A percentile compares a stretch with the other conserved stretches of the same genome.
phyloP scores from a whole-genome alignment of 2,888 invertebrate species.

The Sesia apiformis region DNA sequence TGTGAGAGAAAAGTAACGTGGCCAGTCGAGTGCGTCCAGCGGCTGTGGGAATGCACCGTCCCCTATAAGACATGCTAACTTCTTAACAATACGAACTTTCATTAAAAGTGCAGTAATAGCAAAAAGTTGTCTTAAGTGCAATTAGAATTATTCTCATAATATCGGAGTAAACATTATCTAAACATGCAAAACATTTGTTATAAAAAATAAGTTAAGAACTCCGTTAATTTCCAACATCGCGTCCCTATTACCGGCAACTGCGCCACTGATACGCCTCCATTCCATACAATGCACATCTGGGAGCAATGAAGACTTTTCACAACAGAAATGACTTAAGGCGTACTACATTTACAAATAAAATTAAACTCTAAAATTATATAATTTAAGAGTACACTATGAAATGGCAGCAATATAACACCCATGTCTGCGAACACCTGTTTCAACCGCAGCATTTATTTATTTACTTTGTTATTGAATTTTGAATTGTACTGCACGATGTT shows the following conservation, averaged over 20 bases:
- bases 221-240: conserved; percentile 58
- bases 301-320: conserved; percentile 44
- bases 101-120: no score
- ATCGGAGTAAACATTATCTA: no score
- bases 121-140: no score
- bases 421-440: conserved; percentile 68
- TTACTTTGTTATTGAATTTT: conserved; percentile 15
- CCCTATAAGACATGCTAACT: no score
- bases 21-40: no score
- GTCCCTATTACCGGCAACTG: conserved; percentile 46
- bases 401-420: conserved; percentile 22
- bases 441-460: conserved; percentile 55
- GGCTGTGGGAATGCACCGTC: no score
- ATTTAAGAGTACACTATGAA: conserved; percentile 13
- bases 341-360: conserved; percentile 8
- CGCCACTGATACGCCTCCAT: conserved; percentile 54
- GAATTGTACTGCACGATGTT: background rate
- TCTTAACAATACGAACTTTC: no score
- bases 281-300: conserved; percentile 68
- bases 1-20: no score
- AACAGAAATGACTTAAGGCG: conserved; percentile 24
- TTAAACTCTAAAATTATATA: background rate
- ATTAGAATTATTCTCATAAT: no score
- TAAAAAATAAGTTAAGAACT: background rate
- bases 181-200: background rate